phyloP scores from a whole-genome alignment of 2,797 vertebrate species.

The Argyrosomus regius region DNA sequence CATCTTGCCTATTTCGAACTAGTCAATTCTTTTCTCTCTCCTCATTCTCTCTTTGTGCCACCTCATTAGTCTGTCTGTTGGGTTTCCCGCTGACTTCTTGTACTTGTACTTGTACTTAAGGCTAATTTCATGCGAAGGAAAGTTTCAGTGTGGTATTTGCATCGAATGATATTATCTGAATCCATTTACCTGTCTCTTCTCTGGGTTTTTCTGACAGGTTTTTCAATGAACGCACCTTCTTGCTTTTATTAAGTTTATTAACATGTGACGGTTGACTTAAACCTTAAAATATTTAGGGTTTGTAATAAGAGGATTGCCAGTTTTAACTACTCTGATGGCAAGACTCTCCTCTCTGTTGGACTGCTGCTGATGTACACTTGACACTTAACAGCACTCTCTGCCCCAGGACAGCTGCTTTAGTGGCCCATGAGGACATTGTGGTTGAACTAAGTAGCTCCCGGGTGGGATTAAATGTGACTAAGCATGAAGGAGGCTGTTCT shows the following conservation, averaged over 20 bases:
- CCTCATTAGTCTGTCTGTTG: slow-evolving; percentile 12
- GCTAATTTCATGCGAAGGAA: slow-evolving; percentile 39
- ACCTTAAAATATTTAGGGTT: not conserved
- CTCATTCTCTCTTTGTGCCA: slow-evolving; percentile 6
- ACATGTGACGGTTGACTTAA: not conserved
- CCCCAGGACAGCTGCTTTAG: slow-evolving; percentile 33
- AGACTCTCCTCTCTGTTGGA: slow-evolving; percentile 6
- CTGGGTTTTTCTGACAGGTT: not conserved
- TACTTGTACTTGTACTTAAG: slow-evolving; percentile 41
- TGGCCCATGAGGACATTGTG: slow-evolving; percentile 30
- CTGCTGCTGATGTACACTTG: slow-evolving; percentile 8
- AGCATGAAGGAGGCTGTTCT: slow-evolving; percentile 56
- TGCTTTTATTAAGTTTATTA: not conserved
- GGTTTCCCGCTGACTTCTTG: slow-evolving; percentile 31
- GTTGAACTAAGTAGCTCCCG: slow-evolving; percentile 44
- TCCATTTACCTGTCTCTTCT: not conserved
- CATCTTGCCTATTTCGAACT: slow-evolving; percentile 11
- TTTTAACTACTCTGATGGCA: slow-evolving; percentile 10
- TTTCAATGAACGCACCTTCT: not conserved
- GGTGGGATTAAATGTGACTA: slow-evolving; percentile 53
- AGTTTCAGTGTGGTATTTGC: not conserved
- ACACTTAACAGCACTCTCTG: slow-evolving; percentile 5
- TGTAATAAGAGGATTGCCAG: not conserved
- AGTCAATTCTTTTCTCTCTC: not conserved
- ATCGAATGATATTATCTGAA: not conserved